Evolutionary conservation across 2,797 vertebrate genomes (phyloP).

Genomic region (Silurus aristotelis): DNA sequence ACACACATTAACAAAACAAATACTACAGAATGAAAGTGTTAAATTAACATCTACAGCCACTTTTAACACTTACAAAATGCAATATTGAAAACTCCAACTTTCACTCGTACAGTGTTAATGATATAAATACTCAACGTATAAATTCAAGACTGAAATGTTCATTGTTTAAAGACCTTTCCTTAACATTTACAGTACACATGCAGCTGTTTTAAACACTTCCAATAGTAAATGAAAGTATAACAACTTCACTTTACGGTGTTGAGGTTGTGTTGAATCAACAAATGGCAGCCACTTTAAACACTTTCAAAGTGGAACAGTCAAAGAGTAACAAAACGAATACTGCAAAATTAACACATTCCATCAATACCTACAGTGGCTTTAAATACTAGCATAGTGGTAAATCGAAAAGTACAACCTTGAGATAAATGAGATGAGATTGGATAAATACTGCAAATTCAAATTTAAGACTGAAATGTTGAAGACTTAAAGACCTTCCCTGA

Average conservation of each 20-base stretch:
- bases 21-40: too few species aligned
- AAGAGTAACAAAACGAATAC: not conserved
- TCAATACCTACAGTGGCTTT: too few species aligned
- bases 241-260: not conserved
- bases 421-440: not conserved
- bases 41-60: too few species aligned
- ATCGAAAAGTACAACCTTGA: not conserved
- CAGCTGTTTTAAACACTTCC: not conserved
- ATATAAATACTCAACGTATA: not conserved
- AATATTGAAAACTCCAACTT: too few species aligned
- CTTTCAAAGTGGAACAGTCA: not conserved
- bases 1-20: too few species aligned
- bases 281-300: not conserved
- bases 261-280: not conserved
- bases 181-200: not conserved
- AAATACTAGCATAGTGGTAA: too few species aligned
- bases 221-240: not conserved
- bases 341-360: too few species aligned
- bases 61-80: too few species aligned
- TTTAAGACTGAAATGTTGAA: not conserved
- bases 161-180: not conserved
- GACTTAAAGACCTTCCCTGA: not conserved
- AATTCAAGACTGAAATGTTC: not conserved
- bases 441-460: not conserved
- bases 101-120: not conserved